Evolutionary conservation across 1,140 invertebrate species (phyloP), one percentile per base, ranked within the genome.

Genomic region (Orussus abietinus): DNA sequence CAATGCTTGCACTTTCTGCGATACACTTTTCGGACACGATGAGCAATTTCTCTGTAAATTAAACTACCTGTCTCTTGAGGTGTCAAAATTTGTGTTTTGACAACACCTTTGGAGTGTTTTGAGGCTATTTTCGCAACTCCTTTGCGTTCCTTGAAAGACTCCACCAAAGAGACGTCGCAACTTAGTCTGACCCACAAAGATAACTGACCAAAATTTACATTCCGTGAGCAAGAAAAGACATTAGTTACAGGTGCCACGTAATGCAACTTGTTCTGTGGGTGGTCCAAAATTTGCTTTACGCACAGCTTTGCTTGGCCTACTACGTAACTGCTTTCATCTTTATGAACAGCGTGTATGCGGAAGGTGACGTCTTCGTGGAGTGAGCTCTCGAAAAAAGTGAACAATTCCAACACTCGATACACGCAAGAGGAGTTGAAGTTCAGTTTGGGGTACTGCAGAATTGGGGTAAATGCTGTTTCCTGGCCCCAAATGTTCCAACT

Each of bases 211-310:
- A 67, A 60, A 41, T 48, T 55, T 3, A 30, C 20, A 5, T 44
- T 43, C 4, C 41, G 25, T 14, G 42, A 47, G 19, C 45, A 46
- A n/a, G 51, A 22, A 6, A 53, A 25, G 3, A 42, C 20, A 20
- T 62, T 47, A 5, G 55, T 53, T 12, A 69, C 33, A 2, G 58
- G 53, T 0, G 53, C 45, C 2, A 64, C 42, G 2, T 65, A 70
- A 30, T 59, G 57, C 15, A 67, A 20, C 15, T 70, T 70, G 14
- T 64, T 68, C 37, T 68, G 62, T 0, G 67, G 64, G 53, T 69
- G 64, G 40, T 64, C 51, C 5, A 70, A 20, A 17, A 68, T 64
- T 19, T 69, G 57, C 38, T 58, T 53, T 26, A 66, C 36, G 35
- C 47, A 52, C 2, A 68, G 45, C 38, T 58, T 59, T 2, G 54